These are phyloP conservation scores for Atherinosoma microstoma DNA, from an alignment of 2,797 vertebrate genomes.

Conservation along the genomic window DNA sequence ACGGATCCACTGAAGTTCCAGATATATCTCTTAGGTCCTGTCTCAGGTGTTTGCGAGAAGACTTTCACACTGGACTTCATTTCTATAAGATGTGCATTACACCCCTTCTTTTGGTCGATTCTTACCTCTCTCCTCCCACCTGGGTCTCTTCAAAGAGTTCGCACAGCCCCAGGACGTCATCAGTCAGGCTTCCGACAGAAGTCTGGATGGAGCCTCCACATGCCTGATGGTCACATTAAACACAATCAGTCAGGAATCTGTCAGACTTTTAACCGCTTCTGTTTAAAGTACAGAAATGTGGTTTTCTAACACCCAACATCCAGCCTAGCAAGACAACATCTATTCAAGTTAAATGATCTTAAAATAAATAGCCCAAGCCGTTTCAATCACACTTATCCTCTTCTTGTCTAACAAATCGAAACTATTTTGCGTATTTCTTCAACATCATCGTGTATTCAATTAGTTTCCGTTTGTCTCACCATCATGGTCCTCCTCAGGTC, in stretches of 20 bases:
- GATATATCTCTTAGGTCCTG: too few relatives aligned
- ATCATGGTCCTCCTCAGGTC: conserved; percentile 98
- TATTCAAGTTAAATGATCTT: neutral
- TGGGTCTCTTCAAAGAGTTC: conserved; percentile 95
- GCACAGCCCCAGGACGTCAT: conserved; percentile 92
- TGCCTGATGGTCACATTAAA: conserved; percentile 82
- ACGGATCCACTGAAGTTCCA: too few relatives aligned
- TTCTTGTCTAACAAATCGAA: neutral
- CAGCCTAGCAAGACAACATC: too few relatives aligned
- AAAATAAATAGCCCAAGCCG: neutral
- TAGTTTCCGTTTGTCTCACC: conserved; percentile 76
- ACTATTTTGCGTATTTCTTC: neutral
- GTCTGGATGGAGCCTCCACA: conserved; percentile 99
- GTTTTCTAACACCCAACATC: neutral
- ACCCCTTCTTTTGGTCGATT: too few relatives aligned
- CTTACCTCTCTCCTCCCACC: conserved; percentile 95
- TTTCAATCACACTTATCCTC: neutral
- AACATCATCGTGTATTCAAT: neutral
- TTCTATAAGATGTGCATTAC: neutral
- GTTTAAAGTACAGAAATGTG: neutral
- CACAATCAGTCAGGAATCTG: conserved; percentile 3
- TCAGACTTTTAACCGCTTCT: neutral
- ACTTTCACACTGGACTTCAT: neutral
- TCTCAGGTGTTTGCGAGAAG: too few relatives aligned
- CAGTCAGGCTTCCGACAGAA: conserved; percentile 86